Evolutionary conservation across 2,797 vertebrate species (phyloP).

Genomic region (Rhadinocentrus ornatus): DNA sequence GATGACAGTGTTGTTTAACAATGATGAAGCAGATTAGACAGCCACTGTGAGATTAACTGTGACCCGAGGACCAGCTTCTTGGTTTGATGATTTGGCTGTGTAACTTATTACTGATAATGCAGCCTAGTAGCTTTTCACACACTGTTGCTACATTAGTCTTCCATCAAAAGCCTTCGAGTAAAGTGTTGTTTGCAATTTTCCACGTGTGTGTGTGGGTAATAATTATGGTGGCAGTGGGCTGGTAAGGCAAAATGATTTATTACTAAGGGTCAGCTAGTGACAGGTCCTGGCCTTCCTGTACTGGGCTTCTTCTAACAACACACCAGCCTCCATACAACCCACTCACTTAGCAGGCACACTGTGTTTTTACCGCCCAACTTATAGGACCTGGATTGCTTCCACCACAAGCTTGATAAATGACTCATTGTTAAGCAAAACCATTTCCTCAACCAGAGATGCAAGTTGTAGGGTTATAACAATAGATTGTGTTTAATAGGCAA

Average conservation of each 20-base stretch:
- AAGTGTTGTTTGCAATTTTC: conserved; percentile 46
- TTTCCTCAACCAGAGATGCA: conserved; percentile 51
- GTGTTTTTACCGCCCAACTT: conserved; percentile 71
- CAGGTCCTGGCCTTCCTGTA: conserved; percentile 73
- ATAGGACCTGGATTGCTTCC: conserved; percentile 65
- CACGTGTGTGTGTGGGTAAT: conserved; percentile 46
- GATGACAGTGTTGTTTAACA: conserved; percentile 24
- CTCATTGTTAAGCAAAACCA: conserved; percentile 74
- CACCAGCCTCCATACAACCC: conserved; percentile 75
- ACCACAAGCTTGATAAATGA: conserved; percentile 75
- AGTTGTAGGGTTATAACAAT: conserved; percentile 41
- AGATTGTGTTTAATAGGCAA: conserved; percentile 62
- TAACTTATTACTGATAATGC: conserved; percentile 47
- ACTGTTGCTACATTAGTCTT: conserved; percentile 32
- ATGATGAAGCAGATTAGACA: conserved; percentile 31
- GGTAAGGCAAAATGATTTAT: conserved; percentile 81
- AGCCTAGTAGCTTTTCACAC: conserved; percentile 27
- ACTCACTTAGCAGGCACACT: conserved; percentile 77
- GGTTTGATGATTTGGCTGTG: conserved; percentile 13
- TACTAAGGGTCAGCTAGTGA: conserved; percentile 77
- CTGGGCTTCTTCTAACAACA: conserved; percentile 71
- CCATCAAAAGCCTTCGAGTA: conserved; percentile 30
- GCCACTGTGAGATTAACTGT: conserved; percentile 35
- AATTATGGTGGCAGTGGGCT: conserved; percentile 72
- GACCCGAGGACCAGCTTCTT: conserved; percentile 29